Base-by-base conservation (phyloP, 1,140 invertebrate genomes). In the Panulirus ornatus region DNA sequence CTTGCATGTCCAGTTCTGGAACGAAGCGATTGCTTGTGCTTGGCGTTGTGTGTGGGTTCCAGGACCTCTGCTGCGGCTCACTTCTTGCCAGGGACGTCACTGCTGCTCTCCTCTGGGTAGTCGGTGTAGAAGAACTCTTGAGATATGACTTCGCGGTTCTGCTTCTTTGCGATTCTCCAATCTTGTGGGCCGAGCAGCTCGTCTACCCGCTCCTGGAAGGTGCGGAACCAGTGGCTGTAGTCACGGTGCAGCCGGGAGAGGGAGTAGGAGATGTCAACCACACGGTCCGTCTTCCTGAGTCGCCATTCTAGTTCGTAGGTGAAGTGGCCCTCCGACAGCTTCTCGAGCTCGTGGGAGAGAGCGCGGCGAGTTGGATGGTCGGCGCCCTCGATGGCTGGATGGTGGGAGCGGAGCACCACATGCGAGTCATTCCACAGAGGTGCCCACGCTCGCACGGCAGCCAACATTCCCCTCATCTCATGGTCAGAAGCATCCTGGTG, bases 161-260 rank as follows among this genome's bases (percentile, higher is more conserved):
- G 34, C n/a, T 22, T 78, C 44, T 71, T 75, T 40, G 58, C 88
- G 14, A 70, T 63, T 16, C 51, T 30, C 82, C 84, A 82, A 11
- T 84, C 63, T 36, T 83, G 79, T 40, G 88, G 47, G 44, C 82
- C 88, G 34, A 86, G 91, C 70, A 88, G 84, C 44, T 89, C 79
- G 42, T 92, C 91, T 19, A 93, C 91, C 8, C 42, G 44, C 34
- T 79, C 73, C 44, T 87, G 44, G 66, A 88, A 92, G 87, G 87
- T 70, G 63, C 91, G 91, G 83, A 92, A 92, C 90, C 91, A 92
- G 51, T 90, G 82, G 40, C 44, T 92, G 38, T 47, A 91, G 89
- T 92, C 78, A 47, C 87, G 51, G 83, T 90, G 83, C 36, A 90
- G 84, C 27, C 75, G 76, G 1, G 91, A 73, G 2, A 90, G 75